Evolutionary conservation across 2,797 vertebrate genomes (phyloP), one percentile per base, ranked within the genome.

Genomic region (Bovichtus variegatus): DNA sequence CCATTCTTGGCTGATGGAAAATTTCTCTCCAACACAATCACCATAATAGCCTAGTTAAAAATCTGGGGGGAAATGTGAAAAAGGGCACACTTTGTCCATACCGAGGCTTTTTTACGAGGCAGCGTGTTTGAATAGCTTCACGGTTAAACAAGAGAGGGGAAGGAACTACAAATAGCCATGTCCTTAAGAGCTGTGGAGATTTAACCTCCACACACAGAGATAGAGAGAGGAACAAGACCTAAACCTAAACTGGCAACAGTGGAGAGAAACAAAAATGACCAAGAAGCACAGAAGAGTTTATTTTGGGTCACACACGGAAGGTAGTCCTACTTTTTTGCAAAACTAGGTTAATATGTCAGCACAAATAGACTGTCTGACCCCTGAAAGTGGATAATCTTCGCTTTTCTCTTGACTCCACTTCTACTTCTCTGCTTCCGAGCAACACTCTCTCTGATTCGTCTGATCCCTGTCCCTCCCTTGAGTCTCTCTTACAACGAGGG

Each of bases 101-200:
- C 72, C 85, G 23, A 61, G 51, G 60, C 31, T 68, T 91, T 64
- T 90, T 92, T 87, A 83, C 55, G 43, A 91, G 81, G 38, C 78
- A 2, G 38, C 40, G 54, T 92, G 86, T 93, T 93, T 94, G 84
- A 90, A 88, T 81, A 91, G 85, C 72, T 77, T 70, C 65, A n/a
- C 38, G 54, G 81, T 71, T 71, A 43, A 53, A 85, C 74, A 79
- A 74, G 54, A 61, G 47, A 67, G 63, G 62, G 72, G 87, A 74
- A 82, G 74, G 74, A 84, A 89, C 80, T 76, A 85, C 86, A 91
- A 90, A 93, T 72, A 87, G 80, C 78, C 41, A 8, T 49, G 78
- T 66, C 69, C 29, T 71, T 67, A 68, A 65, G 46, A 76, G 63
- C 81, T 11, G 58, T 23, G 3, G 58, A 74, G 76, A 74, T 76